These are phyloP conservation scores for Poeciliopsis retropinna DNA, from an alignment of 2,113 vertebrate species.

Conservation along the genomic window DNA sequence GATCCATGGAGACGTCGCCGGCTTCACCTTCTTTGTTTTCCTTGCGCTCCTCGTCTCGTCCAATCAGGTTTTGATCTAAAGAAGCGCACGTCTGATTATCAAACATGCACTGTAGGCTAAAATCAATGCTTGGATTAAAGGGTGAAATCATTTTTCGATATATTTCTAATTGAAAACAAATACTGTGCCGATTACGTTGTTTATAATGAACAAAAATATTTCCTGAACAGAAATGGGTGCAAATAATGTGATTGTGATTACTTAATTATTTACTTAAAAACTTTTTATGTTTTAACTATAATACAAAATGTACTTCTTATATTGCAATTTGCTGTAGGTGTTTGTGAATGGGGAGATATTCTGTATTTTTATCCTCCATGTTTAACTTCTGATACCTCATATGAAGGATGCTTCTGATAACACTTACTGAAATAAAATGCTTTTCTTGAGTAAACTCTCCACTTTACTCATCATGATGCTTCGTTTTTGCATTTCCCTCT, in stretches of 20 bases:
- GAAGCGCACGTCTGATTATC: neutral
- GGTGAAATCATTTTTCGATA: neutral
- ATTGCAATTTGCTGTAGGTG: neutral
- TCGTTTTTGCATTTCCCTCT: neutral
- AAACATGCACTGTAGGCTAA: neutral
- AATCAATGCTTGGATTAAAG: neutral
- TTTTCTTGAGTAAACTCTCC: neutral
- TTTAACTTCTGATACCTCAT: neutral
- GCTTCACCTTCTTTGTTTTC: conserved; percentile 43
- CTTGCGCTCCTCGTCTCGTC: conserved; percentile 40
- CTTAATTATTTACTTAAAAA: neutral
- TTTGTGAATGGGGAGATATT: too few species aligned
- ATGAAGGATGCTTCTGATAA: neutral
- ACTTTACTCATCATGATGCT: neutral
- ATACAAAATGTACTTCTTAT: neutral
- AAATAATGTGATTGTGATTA: conserved; percentile 13
- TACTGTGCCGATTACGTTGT: neutral
- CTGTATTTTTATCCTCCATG: too few species aligned
- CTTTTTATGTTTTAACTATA: neutral
- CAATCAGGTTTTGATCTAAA: conserved; percentile 31
- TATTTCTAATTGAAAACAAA: conserved; percentile 10
- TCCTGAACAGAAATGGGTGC: conserved; percentile 25
- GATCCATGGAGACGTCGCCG: conserved; percentile 16
- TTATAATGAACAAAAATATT: neutral
- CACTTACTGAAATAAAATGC: neutral